Conservation (phyloP, 2,888 invertebrate genomes). For the Ramazzottius varieornatus region DNA sequence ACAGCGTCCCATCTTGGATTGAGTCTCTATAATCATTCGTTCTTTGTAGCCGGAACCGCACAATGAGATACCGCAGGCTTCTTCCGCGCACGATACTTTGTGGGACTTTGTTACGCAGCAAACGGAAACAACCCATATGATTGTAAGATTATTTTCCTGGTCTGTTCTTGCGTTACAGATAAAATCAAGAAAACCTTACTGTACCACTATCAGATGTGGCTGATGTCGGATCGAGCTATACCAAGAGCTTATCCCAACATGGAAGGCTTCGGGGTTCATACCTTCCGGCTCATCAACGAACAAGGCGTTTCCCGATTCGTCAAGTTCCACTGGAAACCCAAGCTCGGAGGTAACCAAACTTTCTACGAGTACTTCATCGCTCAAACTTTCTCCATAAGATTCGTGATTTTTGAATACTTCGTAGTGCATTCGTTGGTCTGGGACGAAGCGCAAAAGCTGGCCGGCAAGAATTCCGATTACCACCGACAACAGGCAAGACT, state of each 20-base stretch:
- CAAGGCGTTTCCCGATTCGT: background rate
- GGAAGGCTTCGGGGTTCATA: background rate
- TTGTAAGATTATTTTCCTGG: too few species aligned
- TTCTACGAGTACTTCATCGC: too few species aligned
- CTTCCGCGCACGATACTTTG: background rate
- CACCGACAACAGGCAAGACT: slow-evolving; percentile 21
- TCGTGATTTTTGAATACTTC: too few species aligned
- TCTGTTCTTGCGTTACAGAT: too few species aligned
- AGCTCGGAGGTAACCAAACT: too few species aligned
- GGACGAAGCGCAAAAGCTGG: background rate
- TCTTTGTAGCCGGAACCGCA: slow-evolving; percentile 2
- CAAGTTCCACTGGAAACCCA: slow-evolving; percentile 4
- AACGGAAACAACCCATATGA: background rate
- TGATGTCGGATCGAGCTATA: background rate
- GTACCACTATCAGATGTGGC: background rate
- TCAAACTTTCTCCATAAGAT: too few species aligned
- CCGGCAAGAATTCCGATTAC: slow-evolving; percentile 11
- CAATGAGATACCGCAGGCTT: background rate
- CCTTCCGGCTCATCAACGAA: background rate
- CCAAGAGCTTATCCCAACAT: background rate
- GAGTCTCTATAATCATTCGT: background rate
- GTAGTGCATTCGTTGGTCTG: background rate
- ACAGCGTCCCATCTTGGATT: background rate
- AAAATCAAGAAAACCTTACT: too few species aligned
- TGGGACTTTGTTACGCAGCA: background rate